These are phyloP conservation scores for Cherax quadricarinatus DNA, from an alignment of 1,140 invertebrate genomes.

Conservation along the genomic window DNA sequence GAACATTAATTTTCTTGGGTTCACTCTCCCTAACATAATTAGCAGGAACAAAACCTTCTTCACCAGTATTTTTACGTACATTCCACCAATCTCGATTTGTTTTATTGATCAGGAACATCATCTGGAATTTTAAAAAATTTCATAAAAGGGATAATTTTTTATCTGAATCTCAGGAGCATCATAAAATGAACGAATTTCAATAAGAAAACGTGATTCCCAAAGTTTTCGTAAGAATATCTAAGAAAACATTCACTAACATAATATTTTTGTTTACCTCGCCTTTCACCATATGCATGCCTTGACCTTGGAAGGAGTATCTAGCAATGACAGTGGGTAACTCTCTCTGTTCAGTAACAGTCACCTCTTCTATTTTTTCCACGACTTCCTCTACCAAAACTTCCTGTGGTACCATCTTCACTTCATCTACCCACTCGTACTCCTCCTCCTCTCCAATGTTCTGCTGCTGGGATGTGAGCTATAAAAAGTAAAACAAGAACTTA, in stretches of 20 bases:
- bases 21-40: slow-evolving; percentile 97
- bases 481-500: background rate
- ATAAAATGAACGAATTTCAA: too few relatives aligned
- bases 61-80: slow-evolving; percentile 91
- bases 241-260: too few relatives aligned
- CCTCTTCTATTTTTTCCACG: slow-evolving; percentile 93
- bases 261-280: slow-evolving; percentile 83
- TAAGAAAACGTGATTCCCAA: background rate
- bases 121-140: slow-evolving; percentile 75
- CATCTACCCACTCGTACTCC: slow-evolving; percentile 77
- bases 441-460: slow-evolving; percentile 50
- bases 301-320: slow-evolving; percentile 93
- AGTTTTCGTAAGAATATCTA: background rate
- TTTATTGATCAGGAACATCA: slow-evolving; percentile 94
- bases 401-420: slow-evolving; percentile 84
- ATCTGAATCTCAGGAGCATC: too few relatives aligned
- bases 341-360: slow-evolving; percentile 90
- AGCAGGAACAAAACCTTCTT: slow-evolving; percentile 97
- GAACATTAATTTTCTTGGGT: slow-evolving; percentile 88
- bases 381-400: slow-evolving; percentile 94
- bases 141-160: background rate
- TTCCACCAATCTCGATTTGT: slow-evolving; percentile 99
- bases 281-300: slow-evolving; percentile 95
- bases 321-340: slow-evolving; percentile 91
- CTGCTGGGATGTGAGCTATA: slow-evolving; percentile 55